Percentiles rank a stretch among this genome's conserved stretches.
Conservation (phyloP, 1,140 invertebrate species). For the Pseudomyrmex flavicornis region DNA sequence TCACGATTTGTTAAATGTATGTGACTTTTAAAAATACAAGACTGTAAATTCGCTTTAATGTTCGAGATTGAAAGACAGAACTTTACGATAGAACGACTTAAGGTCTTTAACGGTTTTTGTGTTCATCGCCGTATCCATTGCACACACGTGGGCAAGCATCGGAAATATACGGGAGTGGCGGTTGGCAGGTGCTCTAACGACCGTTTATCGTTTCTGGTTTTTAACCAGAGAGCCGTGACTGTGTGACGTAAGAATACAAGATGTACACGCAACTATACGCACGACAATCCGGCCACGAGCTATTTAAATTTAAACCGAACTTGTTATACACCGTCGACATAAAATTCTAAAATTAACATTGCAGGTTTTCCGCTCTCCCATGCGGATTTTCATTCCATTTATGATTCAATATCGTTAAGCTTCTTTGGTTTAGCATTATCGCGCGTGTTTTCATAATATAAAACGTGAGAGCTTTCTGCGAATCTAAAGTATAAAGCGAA, state of each 20-base stretch:
- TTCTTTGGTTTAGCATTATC: conserved; percentile 28
- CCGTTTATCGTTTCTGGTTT: conserved; percentile 37
- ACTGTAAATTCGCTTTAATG: background rate
- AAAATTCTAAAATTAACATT: conserved; percentile 26
- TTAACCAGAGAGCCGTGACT: conserved; percentile 26
- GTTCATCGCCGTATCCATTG: conserved; percentile 43
- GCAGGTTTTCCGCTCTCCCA: background rate
- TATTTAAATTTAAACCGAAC: conserved; percentile 18
- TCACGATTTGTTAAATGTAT: background rate
- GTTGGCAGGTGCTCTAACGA: conserved; percentile 53
- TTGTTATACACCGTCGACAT: background rate
- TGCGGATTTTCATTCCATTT: conserved; percentile 52
- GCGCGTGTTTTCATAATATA: conserved; percentile 34
- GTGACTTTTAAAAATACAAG: background rate
- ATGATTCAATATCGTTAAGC: conserved; percentile 41
- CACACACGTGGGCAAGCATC: conserved; percentile 1
- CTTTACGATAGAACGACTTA: conserved; percentile 5
- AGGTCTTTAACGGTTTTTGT: conserved; percentile 55
- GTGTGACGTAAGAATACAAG: conserved; percentile 24
- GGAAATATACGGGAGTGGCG: conserved; percentile 25
- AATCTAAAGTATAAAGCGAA: conserved; percentile 8
- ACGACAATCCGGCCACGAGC: background rate
- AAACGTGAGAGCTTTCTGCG: background rate
- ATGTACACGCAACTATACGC: background rate
- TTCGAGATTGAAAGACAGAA: conserved; percentile 7